Conservation (phyloP, 1,140 invertebrate genomes). For the Tetraneura akinire region DNA sequence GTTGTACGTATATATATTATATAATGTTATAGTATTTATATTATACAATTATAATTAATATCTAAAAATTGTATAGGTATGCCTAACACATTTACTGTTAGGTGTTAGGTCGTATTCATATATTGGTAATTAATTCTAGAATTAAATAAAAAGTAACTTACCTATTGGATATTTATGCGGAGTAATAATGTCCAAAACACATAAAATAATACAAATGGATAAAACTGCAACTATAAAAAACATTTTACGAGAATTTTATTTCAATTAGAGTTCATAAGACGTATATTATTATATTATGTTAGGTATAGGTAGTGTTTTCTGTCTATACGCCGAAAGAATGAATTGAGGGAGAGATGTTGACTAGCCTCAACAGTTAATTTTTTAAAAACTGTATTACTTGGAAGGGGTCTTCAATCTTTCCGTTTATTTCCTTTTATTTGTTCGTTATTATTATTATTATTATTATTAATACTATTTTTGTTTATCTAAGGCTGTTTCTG, state of each 20-base stretch:
- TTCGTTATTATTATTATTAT: conserved; percentile 34
- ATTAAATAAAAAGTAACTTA: conserved; percentile 23
- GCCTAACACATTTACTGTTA: no score
- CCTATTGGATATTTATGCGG: conserved; percentile 50
- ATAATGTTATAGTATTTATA: no score
- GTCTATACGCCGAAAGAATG: conserved; percentile 38
- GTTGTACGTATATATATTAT: no score
- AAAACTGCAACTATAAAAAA: not conserved
- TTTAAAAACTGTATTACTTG: conserved; percentile 37
- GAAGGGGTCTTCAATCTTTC: conserved; percentile 49
- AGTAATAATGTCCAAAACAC: conserved; percentile 37
- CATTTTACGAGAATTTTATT: conserved; percentile 24
- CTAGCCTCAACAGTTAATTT: conserved; percentile 43
- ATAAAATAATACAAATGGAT: conserved; percentile 36
- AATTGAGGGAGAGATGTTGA: conserved; percentile 39
- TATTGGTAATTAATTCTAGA: not conserved
- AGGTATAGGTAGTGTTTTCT: not conserved
- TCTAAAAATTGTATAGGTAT: no score
- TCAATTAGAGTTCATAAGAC: not conserved
- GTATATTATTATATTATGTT: no score
- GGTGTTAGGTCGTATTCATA: not conserved
- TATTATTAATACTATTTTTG: no score
- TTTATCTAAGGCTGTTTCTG: conserved; percentile 39
- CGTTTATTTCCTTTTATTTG: conserved; percentile 50
- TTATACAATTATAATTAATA: no score